Conservation (phyloP, 2,113 vertebrate genomes). For the Trematocara macrostoma region DNA sequence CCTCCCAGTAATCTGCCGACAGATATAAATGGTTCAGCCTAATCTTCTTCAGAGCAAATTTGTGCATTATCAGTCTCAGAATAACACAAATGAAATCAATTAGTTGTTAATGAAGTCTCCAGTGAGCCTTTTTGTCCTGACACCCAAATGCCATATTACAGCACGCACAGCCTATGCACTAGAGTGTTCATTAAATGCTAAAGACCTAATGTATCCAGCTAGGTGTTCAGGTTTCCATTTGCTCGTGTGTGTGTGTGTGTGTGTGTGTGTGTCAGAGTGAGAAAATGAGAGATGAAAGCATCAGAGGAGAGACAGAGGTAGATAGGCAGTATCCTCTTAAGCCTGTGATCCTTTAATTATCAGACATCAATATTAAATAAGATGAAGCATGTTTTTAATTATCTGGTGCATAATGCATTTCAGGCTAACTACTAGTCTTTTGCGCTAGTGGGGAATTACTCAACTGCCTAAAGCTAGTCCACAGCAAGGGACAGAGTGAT, state of each 20-base stretch:
- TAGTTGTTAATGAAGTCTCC: constrained; percentile 62
- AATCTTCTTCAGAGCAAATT: constrained; percentile 28
- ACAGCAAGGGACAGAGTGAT: neutral
- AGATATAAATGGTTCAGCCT: constrained; percentile 17
- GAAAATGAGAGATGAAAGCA: neutral
- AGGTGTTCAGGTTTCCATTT: neutral
- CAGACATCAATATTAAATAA: constrained; percentile 47
- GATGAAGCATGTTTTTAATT: constrained; percentile 33
- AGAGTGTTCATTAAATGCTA: constrained; percentile 38
- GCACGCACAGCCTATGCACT: constrained; percentile 8
- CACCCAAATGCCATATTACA: neutral
- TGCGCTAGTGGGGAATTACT: neutral
- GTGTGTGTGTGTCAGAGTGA: neutral
- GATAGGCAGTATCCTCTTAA: neutral
- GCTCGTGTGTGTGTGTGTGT: neutral
- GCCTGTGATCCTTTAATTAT: constrained; percentile 27
- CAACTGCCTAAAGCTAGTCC: neutral
- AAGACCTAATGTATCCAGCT: constrained; percentile 10
- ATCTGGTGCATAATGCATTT: neutral
- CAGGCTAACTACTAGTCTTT: neutral
- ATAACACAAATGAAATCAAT: constrained; percentile 54
- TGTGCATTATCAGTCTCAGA: constrained; percentile 32
- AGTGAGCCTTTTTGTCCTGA: constrained; percentile 9
- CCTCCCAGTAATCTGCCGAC: constrained; percentile 13
- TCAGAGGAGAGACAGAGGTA: neutral